A percentile compares a stretch with the other conserved stretches of the same genome.
These are phyloP conservation scores for Trochalopteron elliotii DNA, from an alignment of 2,113 vertebrate species.

Conservation along the genomic window DNA sequence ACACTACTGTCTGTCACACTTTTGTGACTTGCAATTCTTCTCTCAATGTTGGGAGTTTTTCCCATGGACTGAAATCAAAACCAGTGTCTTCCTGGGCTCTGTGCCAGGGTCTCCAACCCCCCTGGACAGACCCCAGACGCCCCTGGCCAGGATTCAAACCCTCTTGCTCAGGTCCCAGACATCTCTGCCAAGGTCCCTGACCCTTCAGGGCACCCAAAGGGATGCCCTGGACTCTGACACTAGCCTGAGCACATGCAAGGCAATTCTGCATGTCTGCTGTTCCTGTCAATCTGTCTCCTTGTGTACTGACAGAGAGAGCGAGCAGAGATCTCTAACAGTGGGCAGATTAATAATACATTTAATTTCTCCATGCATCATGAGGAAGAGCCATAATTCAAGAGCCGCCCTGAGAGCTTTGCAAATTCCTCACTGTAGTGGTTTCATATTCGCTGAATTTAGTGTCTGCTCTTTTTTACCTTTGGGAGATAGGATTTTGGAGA, in stretches of 20 bases:
- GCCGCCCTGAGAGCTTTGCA: constrained; percentile 43
- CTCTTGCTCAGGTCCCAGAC: too few relatives aligned
- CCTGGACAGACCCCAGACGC: too few relatives aligned
- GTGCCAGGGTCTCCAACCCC: too few relatives aligned
- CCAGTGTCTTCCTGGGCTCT: too few relatives aligned
- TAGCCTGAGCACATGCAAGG: neutral
- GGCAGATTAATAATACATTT: constrained; percentile 57
- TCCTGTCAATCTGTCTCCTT: constrained; percentile 31
- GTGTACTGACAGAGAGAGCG: constrained; percentile 10
- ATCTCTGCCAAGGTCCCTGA: too few relatives aligned
- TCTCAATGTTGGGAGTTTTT: too few relatives aligned
- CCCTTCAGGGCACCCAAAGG: too few relatives aligned
- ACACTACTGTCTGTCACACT: too few relatives aligned
- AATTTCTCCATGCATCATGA: constrained; percentile 48
- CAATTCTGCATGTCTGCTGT: constrained; percentile 4
- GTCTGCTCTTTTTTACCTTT: neutral
- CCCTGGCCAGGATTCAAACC: too few relatives aligned
- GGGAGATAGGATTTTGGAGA: too few relatives aligned
- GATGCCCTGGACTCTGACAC: neutral
- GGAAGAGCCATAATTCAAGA: constrained; percentile 58
- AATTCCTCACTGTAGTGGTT: neutral
- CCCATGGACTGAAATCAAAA: too few relatives aligned
- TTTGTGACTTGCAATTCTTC: too few relatives aligned
- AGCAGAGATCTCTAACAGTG: constrained; percentile 39
- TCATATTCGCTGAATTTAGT: neutral